Evolutionary conservation across 2,113 vertebrate species (phyloP), one percentile per base, ranked within the genome.

Genomic region (Chionomys nivalis): DNA sequence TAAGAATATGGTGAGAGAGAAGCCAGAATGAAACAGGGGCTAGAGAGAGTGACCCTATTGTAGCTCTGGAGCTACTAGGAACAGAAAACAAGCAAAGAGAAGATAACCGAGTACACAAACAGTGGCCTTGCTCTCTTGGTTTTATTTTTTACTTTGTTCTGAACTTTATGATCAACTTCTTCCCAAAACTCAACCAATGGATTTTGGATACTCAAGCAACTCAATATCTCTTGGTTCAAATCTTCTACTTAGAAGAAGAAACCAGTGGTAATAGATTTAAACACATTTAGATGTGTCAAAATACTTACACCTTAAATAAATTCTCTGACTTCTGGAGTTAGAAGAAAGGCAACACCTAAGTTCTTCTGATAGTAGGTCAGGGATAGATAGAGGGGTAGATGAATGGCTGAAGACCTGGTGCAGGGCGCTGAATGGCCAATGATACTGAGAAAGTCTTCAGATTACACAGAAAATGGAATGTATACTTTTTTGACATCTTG

Each of bases 241-340:
- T 61, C 77, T 92, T 75, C 83, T 81, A 70, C 87, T 96, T 61
- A 89, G 44, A 75, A 91, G 8, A 88, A 85, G 28, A 93, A 81
- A 58, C 42, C 24, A 49, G 10, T 49, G 49, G 49, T 11, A 49
- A 49, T 49, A 33, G 16, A 58, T 58, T 4, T 58, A 94, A 33
- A 49, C 2, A 36, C 21, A 78, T 85, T 28, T 72, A 23, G 33
- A 2, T 92, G 4, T 91, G 19, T 19, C 16, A 39, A 95, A 93
- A 94, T 77, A 47, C 17, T 89, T 89, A 81, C 31, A 28, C 13
- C 82, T 61, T 61, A 68, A 92, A 68, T 81, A 14, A 58, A 76
- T 10, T 88, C 85, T 42, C 58, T 77, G 13, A 28, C 3, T 93
- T 94, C 3, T 81, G n/a, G 33, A n/a, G 23, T 82, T 93, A 55